These are phyloP conservation scores for Timema podura DNA, from an alignment of 2,888 invertebrate genomes.

Conservation along the genomic window DNA sequence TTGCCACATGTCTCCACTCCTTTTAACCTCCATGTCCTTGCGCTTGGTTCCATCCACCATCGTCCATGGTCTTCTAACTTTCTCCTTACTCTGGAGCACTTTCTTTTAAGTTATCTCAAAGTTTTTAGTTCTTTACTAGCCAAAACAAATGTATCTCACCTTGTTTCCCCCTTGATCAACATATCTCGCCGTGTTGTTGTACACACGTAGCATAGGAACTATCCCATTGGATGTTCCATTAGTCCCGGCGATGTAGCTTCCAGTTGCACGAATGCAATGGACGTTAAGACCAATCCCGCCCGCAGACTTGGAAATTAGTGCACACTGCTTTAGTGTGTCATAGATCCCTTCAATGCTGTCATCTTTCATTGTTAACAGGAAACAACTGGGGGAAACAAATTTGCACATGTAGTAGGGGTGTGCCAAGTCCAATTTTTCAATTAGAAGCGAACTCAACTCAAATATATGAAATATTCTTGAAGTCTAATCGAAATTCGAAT, in stretches of 20 bases:
- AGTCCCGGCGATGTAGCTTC: slow-evolving; percentile 88
- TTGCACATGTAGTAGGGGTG: no score
- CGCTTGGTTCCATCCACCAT: no score
- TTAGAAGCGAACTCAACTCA: no score
- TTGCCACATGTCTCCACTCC: no score
- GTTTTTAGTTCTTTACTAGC: neutral
- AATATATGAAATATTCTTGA: no score
- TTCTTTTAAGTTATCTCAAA: no score
- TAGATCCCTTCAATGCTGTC: slow-evolving; percentile 96
- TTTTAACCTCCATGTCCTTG: no score
- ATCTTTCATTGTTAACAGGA: slow-evolving; percentile 87
- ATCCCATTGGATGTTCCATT: slow-evolving; percentile 93
- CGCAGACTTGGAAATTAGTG: slow-evolving; percentile 92
- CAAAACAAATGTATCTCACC: slow-evolving; percentile 35
- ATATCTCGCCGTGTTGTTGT: slow-evolving; percentile 92
- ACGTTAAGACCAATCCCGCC: slow-evolving; percentile 94
- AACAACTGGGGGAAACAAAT: slow-evolving; percentile 62
- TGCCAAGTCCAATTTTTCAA: no score
- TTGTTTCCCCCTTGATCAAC: slow-evolving; percentile 98
- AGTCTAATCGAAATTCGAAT: no score
- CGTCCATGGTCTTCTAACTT: no score
- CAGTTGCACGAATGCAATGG: slow-evolving; percentile 90
- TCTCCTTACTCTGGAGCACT: no score
- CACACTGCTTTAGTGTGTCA: slow-evolving; percentile 87
- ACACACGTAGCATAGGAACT: slow-evolving; percentile 93